A percentile compares a stretch with the other conserved stretches of the same genome.
These are phyloP conservation scores for Brachyhypopomus gauderio DNA, from an alignment of 2,113 vertebrate species.

Conservation along the genomic window DNA sequence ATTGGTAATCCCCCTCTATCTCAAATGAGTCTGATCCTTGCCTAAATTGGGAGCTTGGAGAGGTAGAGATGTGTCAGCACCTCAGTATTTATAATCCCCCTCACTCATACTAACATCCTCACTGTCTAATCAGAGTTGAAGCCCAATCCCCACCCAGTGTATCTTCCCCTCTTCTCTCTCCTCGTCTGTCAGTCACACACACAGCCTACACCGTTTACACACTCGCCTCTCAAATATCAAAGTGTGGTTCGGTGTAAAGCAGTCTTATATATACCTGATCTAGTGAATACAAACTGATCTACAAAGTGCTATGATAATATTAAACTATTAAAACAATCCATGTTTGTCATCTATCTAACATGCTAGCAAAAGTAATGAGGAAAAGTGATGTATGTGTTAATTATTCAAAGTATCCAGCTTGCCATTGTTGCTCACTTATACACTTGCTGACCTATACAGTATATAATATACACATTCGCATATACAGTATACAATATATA, in stretches of 20 bases:
- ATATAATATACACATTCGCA: too few relatives aligned
- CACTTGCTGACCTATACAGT: too few relatives aligned
- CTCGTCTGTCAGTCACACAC: slow-evolving; percentile 34
- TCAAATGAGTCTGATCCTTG: slow-evolving; percentile 78
- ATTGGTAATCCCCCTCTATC: slow-evolving; percentile 74
- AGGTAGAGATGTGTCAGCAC: slow-evolving; percentile 80
- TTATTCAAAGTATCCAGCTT: too few relatives aligned
- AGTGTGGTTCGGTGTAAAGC: not conserved
- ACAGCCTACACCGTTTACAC: slow-evolving; percentile 50
- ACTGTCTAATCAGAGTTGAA: slow-evolving; percentile 77
- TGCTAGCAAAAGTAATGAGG: too few relatives aligned
- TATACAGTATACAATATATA: too few relatives aligned
- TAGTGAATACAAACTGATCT: too few relatives aligned
- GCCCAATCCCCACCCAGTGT: slow-evolving; percentile 65
- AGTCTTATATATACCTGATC: not conserved
- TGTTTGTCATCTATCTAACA: too few relatives aligned
- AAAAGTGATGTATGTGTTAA: too few relatives aligned
- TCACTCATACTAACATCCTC: slow-evolving; percentile 66
- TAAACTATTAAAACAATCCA: too few relatives aligned
- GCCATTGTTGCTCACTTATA: too few relatives aligned
- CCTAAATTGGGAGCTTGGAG: slow-evolving; percentile 75
- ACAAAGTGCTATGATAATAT: too few relatives aligned
- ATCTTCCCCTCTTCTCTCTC: slow-evolving; percentile 14
- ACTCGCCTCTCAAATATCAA: not conserved
- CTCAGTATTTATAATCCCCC: slow-evolving; percentile 78